Evolutionary conservation across 2,113 vertebrate genomes (phyloP).

Genomic region (Phylloscopus whistleri): DNA sequence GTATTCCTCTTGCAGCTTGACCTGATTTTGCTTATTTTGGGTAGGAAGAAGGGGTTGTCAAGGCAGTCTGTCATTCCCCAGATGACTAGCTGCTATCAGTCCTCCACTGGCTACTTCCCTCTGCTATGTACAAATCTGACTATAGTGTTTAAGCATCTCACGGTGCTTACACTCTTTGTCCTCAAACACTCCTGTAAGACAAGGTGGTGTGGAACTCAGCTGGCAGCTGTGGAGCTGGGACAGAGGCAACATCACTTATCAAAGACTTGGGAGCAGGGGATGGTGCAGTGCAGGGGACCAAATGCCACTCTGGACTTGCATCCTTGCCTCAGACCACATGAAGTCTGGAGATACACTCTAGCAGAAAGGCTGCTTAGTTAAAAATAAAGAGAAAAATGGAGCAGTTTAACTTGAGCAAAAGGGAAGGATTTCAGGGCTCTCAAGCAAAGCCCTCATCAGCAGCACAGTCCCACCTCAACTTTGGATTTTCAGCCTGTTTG

Average conservation of each 20-base stretch:
- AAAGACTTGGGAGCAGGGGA: neutral
- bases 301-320: neutral
- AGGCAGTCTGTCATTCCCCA: neutral
- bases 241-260: neutral
- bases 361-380: neutral
- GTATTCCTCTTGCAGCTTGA: neutral
- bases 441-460: neutral
- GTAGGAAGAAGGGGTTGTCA: neutral
- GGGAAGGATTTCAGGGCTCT: neutral
- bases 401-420: neutral
- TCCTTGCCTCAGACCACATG: neutral
- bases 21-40: neutral
- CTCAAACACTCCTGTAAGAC: neutral
- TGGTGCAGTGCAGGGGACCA: neutral
- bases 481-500: neutral
- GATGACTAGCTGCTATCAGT: neutral
- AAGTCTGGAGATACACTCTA: neutral
- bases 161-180: neutral
- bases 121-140: neutral
- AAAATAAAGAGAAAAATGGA: neutral
- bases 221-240: neutral
- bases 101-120: neutral
- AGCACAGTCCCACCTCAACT: neutral
- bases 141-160: neutral
- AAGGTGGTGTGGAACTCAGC: neutral